Evolutionary conservation across 2,888 invertebrate species (phyloP), one percentile per base, ranked within the genome.

Genomic region (Ceriagrion tenellum): DNA sequence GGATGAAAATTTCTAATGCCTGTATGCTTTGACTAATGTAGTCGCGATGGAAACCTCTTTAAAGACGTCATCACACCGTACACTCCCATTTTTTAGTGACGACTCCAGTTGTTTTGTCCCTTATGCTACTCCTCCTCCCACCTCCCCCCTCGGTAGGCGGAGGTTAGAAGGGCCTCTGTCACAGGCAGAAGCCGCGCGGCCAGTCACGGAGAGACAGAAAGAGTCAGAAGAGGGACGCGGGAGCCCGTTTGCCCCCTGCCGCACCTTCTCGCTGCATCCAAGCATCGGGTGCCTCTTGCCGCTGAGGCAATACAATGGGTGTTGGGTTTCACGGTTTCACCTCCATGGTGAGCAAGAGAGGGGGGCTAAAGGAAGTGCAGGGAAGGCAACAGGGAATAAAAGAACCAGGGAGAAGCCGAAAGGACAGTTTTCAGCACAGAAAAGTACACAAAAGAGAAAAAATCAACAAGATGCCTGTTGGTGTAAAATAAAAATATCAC

Each of bases 141-240:
- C 93, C 55, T 55, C 16, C 55, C 55, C 89, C 89, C 40, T 47
- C 47, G 16, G 88, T 88, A 47, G 40, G 88, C n/a, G n/a, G n/a
- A n/a, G n/a, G 35, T 40, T 13, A 88, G 59, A 40, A 63, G 93
- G 63, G 30, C 40, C 47, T 93, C 93, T 93, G 93, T 93, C 69
- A 93, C 93, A 69, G 69, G 47, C 93, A 93, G 69, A 47, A 47
- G 69, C 69, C 93, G 55, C 93, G 93, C 93, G 93, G 93, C 93
- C 93, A 93, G 69, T 74, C 93, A 74, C 93, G 93, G 93, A 93
- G 55, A 93, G 59, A 2, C 10, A n/a, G n/a, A 59, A 16, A 20
- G 10, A 20, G 47, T 47, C 47, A 91, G 56, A 59, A 55, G 59
- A 69, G 93, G 93, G 35, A 74, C 55, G 55, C 23, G 89, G 55